Base-by-base conservation (phyloP, 2,113 vertebrate genomes). In the Brevimyrus niger region DNA sequence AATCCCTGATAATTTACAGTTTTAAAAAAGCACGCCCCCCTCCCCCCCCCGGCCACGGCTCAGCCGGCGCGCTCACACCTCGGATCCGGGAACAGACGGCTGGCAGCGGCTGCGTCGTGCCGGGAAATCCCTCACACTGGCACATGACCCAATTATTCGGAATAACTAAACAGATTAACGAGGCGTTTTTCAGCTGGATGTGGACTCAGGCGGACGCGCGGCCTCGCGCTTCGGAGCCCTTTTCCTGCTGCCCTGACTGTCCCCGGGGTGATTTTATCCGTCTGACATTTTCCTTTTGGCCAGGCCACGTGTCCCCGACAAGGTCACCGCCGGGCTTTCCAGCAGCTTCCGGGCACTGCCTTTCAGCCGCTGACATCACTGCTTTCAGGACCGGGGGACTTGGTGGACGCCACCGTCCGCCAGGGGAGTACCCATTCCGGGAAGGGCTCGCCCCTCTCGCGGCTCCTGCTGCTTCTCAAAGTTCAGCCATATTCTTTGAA, bases 1-100 rank as follows among this genome's bases (percentile, higher is more conserved):
- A 99, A 99, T 99, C 98, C 98, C 97, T 98, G 98, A 99, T 99
- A 99, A 99, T 99, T 99, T 99, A 99, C 97, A 98, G 98, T 99
- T 99, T 99, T 80, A 80, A 99, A 99, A 97, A 99, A 98, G 97
- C 98, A 97, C 97, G 97, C 97, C 98, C 98, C 98, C 96, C 96
- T 15, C 50, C 44, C 17, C 15, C 53, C 53, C 19, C 53, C 97
- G 98, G 98, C 98, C 99, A 98, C 96, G 97, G 97, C 97, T 98
- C 98, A 98, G 98, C 98, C 98, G 98, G 98, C 98, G 97, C 98
- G 98, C 99, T 99, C 99, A 99, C 97, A 97, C 97, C 96, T 97
- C 97, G 97, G 97, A 98, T 97, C 97, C 96, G 96, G 98, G 98
- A 99, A 98, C 97, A 97, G 98, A 98, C 98, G 97, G 38, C 97